Conservation (phyloP, 2,888 invertebrate genomes). For the Periphyllus acericola region DNA sequence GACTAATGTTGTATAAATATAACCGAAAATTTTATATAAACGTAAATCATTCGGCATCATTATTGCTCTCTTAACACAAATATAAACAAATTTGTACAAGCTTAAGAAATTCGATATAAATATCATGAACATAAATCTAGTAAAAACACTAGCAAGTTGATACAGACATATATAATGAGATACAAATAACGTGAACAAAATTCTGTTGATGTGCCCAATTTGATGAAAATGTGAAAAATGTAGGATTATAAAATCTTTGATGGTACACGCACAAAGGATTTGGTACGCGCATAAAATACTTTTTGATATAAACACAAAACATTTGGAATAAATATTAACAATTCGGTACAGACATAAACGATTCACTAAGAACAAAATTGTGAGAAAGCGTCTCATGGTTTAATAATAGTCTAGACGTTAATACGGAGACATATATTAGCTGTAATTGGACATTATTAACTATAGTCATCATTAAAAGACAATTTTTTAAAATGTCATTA, state of each 20-base stretch:
- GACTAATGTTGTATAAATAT: neutral
- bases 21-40: neutral
- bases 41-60: neutral
- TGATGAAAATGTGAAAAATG: neutral
- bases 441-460: no score
- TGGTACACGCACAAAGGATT: neutral
- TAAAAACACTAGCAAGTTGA: neutral
- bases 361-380: no score
- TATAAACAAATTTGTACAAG: neutral
- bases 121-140: neutral
- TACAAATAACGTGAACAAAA: neutral
- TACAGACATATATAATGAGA: neutral
- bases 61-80: neutral
- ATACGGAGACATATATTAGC: no score
- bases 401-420: no score
- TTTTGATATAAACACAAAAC: no score
- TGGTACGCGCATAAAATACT: no score
- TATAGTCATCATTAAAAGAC: no score
- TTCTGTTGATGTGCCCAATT: neutral
- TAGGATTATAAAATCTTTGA: no score
- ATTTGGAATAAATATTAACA: no score
- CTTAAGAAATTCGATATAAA: neutral
- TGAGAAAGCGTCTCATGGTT: no score
- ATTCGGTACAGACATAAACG: no score
- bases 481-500: no score